phyloP scores from a whole-genome alignment of 2,113 vertebrate genomes.

The Apteryx owenii region DNA sequence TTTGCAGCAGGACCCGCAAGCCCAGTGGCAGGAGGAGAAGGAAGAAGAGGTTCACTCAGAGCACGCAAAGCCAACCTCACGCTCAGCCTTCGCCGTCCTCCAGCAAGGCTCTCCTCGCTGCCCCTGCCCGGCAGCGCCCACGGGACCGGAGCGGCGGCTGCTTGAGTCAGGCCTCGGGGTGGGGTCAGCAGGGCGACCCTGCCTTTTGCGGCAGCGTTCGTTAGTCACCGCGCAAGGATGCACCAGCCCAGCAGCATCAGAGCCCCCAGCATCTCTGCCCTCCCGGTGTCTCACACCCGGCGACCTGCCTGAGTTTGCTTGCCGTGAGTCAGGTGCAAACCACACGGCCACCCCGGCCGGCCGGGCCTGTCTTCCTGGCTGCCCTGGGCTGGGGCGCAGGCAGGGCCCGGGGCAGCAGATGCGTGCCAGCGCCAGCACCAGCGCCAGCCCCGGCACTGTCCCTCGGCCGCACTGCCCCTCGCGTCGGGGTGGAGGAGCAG shows the following conservation, averaged over 20 bases:
- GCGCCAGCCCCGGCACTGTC: not conserved
- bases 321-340: slow-evolving; percentile 6
- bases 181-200: not conserved
- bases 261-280: slow-evolving; percentile 23
- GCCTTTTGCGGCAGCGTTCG: not conserved
- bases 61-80: not conserved
- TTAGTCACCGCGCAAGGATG: slow-evolving; percentile 21
- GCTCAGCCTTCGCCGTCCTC: not conserved
- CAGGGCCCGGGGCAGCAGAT: not conserved
- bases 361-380: slow-evolving; percentile 1
- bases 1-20: not conserved
- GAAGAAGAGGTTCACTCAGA: not conserved
- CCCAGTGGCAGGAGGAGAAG: not conserved
- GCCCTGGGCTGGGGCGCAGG: not conserved
- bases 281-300: not conserved
- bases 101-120: not conserved
- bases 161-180: slow-evolving; percentile 41
- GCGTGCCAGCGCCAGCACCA: not conserved
- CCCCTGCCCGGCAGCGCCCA: not conserved
- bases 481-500: accelerated
- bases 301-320: not conserved
- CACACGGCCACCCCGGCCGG: not conserved
- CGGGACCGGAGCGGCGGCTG: not conserved
- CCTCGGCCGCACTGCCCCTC: not conserved
- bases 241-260: not conserved